A percentile compares a stretch with the other conserved stretches of the same genome.
phyloP scores from a whole-genome alignment of 2,113 vertebrate species.

The Dromiciops gliroides region DNA sequence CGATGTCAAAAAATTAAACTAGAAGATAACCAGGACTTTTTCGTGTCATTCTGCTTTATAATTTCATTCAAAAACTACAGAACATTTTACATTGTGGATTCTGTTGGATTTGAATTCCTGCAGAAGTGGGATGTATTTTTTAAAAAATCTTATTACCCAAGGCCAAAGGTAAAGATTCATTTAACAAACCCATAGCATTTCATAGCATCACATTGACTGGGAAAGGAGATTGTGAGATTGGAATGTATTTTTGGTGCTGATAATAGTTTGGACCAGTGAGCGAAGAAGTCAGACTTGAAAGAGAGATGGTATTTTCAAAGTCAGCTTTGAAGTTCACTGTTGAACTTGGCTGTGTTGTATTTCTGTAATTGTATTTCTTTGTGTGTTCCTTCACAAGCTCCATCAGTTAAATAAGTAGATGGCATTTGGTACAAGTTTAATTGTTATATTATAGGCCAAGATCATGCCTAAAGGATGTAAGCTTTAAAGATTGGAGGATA shows the following conservation, averaged over 20 bases:
- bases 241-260: neutral
- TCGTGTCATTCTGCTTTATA: neutral
- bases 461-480: neutral
- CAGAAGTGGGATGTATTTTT: neutral
- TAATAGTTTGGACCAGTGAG: neutral
- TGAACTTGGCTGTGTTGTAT: conserved; percentile 28
- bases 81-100: conserved; percentile 23
- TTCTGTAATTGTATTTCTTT: conserved; percentile 3
- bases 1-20: conserved; percentile 13
- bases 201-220: neutral
- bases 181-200: conserved; percentile 24
- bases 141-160: neutral
- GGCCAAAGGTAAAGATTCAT: neutral
- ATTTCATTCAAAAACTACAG: conserved; percentile 31
- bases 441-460: conserved; percentile 12
- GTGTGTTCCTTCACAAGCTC: neutral
- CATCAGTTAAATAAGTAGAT: neutral
- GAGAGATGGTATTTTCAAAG: neutral
- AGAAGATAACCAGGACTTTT: neutral
- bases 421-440: conserved; percentile 11
- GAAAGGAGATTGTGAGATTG: conserved; percentile 11
- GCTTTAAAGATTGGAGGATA: conserved; percentile 7
- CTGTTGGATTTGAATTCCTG: neutral
- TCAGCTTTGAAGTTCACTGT: neutral
- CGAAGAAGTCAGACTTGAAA: conserved; percentile 14